These are phyloP conservation scores for Dasyornis broadbenti DNA, from an alignment of 2,113 vertebrate species.

Conservation along the genomic window DNA sequence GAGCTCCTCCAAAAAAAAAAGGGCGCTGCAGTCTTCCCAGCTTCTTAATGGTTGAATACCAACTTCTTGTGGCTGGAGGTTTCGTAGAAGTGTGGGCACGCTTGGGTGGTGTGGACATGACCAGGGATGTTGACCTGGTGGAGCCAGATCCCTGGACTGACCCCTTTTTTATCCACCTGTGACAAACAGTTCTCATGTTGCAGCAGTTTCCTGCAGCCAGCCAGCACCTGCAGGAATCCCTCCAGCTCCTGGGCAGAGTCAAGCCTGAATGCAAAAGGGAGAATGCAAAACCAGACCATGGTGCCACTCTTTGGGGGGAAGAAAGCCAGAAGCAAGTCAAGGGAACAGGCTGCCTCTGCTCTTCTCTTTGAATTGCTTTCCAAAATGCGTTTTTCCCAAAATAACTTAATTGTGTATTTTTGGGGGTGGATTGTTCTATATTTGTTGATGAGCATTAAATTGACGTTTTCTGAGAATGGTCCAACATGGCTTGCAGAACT, in stretches of 20 bases:
- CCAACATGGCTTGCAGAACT: conserved; percentile 18
- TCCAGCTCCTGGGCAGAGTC: not conserved
- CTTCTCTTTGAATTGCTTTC: conserved; percentile 22
- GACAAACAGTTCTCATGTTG: accelerated
- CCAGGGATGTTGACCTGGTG: not conserved
- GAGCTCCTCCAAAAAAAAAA: not conserved
- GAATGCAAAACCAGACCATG: not conserved
- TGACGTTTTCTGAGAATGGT: conserved; percentile 26
- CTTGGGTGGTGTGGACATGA: not conserved
- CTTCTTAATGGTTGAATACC: not conserved
- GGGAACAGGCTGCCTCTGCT: not conserved
- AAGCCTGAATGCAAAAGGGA: not conserved
- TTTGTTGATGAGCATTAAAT: conserved; percentile 41
- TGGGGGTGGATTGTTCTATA: not conserved
- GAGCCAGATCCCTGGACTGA: not conserved
- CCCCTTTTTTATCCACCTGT: not conserved
- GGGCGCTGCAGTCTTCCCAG: not conserved
- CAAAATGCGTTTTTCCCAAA: conserved; percentile 25
- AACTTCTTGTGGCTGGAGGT: not conserved
- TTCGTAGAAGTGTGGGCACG: accelerated
- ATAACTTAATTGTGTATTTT: conserved; percentile 27
- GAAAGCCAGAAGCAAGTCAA: not conserved
- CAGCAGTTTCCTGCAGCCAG: too few relatives aligned
- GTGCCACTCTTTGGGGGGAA: not conserved
- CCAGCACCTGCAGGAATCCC: not conserved